Conservation (phyloP, 2,113 vertebrate genomes). For the Alectura lathami region DNA sequence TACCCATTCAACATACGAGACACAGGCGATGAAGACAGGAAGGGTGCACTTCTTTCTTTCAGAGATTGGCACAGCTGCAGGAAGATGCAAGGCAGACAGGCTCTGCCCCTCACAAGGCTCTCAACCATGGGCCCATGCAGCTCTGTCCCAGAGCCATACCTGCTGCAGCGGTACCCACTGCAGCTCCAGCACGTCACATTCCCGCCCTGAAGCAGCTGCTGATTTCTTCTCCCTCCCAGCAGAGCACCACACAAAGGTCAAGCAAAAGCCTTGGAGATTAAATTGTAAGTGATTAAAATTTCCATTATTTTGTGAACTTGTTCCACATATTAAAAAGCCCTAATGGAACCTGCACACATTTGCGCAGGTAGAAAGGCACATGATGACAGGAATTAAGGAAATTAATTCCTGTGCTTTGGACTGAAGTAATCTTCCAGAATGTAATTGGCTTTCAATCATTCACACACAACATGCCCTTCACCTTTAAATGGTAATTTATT, state of each 20-base stretch:
- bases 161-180: fast-evolving
- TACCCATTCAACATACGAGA: not conserved
- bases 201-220: not conserved
- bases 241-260: constrained; percentile 25
- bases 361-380: constrained; percentile 56
- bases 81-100: not conserved
- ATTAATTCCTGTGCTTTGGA: constrained; percentile 63
- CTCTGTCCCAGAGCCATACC: not conserved
- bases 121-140: not conserved
- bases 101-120: not conserved
- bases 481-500: constrained; percentile 58
- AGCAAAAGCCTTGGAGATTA: constrained; percentile 64
- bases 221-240: not conserved
- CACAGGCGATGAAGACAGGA: not conserved
- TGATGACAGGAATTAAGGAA: constrained; percentile 65
- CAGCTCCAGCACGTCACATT: not conserved
- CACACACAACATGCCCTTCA: constrained; percentile 47
- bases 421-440: constrained; percentile 62
- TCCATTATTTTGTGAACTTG: constrained; percentile 68
- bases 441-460: constrained; percentile 60
- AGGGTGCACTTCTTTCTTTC: not conserved
- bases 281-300: constrained; percentile 68
- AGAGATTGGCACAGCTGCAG: not conserved
- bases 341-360: constrained; percentile 47
- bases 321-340: constrained; percentile 54